A percentile compares a stretch with the other conserved stretches of the same genome.
Conservation (phyloP, 2,797 vertebrate species). For the Lagodon rhomboides region DNA sequence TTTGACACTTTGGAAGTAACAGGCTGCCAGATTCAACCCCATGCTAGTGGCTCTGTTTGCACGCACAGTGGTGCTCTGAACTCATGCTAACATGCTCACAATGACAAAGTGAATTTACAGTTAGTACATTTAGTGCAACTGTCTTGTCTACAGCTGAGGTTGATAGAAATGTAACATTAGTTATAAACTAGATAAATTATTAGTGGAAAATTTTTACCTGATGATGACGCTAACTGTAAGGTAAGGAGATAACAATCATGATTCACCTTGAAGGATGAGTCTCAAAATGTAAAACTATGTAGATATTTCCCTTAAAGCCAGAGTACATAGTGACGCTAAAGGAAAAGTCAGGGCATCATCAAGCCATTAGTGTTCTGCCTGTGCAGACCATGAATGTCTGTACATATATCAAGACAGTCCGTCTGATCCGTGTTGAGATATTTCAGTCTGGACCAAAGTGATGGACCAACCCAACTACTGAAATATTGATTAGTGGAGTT, state of each 20-base stretch:
- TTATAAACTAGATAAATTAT: neutral
- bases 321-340: neutral
- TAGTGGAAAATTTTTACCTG: neutral
- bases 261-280: neutral
- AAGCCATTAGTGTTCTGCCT: neutral
- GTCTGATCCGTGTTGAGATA: neutral
- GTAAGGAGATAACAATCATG: neutral
- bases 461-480: neutral
- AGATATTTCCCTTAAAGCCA: neutral
- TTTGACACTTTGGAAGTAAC: too few species aligned
- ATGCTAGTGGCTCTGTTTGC: too few species aligned
- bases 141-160: neutral
- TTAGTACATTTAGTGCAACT: too few species aligned
- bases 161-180: neutral
- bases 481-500: conserved; percentile 8
- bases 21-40: too few species aligned
- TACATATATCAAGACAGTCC: neutral
- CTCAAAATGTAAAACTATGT: neutral
- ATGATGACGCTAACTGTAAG: neutral
- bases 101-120: too few species aligned
- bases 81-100: neutral
- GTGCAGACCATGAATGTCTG: neutral
- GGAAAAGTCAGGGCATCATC: neutral
- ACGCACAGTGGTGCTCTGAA: neutral
- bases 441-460: neutral